Evolutionary conservation across 2,888 invertebrate genomes (phyloP).

Genomic region (Frankliniella fusca): DNA sequence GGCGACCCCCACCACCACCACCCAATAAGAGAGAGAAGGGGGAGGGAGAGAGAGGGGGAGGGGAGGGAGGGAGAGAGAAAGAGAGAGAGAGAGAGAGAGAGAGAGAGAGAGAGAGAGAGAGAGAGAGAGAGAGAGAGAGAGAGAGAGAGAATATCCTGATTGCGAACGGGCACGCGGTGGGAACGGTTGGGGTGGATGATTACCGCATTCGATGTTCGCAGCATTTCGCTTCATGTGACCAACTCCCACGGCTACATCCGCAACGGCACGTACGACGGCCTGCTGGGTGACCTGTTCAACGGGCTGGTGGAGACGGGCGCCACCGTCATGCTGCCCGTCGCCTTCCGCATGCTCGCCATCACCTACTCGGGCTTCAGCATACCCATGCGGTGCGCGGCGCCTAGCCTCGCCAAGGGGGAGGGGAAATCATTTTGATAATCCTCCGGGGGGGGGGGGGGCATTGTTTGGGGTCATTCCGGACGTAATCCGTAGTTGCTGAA

Average conservation of each 20-base stretch:
- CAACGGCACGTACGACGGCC: constrained; percentile 3
- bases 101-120: no score
- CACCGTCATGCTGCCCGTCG: background rate
- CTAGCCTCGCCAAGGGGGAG: background rate
- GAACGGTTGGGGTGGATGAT: no score
- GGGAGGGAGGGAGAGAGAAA: no score
- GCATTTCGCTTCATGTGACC: background rate
- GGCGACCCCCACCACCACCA: no score
- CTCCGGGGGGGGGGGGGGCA: background rate
- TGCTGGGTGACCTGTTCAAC: background rate
- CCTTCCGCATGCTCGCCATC: background rate
- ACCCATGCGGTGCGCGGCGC: background rate
- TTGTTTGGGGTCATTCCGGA: background rate
- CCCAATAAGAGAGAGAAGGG: no score
- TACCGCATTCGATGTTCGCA: background rate
- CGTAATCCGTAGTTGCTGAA: no score
- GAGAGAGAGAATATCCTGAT: no score
- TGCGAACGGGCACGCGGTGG: no score
- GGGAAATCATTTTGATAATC: background rate
- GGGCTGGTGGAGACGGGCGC: constrained; percentile 1
- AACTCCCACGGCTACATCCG: constrained; percentile 5
- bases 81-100: no score
- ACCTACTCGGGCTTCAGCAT: background rate
- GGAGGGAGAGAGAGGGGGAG: no score
- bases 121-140: no score